Conservation (phyloP, 2,888 invertebrate genomes). For the Oegoconia quadripuncta region DNA sequence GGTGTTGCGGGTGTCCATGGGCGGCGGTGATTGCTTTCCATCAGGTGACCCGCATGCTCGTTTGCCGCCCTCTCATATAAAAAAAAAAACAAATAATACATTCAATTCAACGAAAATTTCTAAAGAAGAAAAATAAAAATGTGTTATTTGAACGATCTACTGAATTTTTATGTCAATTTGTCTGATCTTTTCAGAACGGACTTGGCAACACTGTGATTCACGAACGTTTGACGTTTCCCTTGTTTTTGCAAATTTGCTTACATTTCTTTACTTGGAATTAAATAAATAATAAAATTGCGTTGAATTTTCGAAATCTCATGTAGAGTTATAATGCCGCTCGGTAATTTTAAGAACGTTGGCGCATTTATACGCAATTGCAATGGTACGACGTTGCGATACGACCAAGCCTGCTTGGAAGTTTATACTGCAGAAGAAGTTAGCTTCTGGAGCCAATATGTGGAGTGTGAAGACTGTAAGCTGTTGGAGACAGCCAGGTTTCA, state of each 20-base stretch:
- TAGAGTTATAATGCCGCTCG: neutral
- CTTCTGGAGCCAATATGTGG: conserved; percentile 68
- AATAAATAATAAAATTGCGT: conserved; percentile 10
- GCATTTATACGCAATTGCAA: conserved; percentile 55
- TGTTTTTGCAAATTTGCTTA: conserved; percentile 8
- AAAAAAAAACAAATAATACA: too few relatives aligned
- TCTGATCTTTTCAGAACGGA: too few relatives aligned
- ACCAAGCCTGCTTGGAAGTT: conserved; percentile 70
- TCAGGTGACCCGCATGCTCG: too few relatives aligned
- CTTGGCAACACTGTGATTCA: conserved; percentile 10
- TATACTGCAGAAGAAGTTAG: conserved; percentile 42
- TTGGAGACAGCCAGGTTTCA: conserved; percentile 36
- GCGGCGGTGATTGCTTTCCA: too few relatives aligned
- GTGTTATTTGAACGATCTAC: too few relatives aligned
- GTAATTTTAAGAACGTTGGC: conserved; percentile 60
- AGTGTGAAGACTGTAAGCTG: conserved; percentile 62
- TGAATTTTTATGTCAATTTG: too few relatives aligned
- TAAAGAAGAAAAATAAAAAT: too few relatives aligned
- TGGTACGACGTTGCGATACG: conserved; percentile 47
- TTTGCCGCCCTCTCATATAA: too few relatives aligned
- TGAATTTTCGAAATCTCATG: neutral
- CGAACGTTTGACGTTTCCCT: too few relatives aligned
- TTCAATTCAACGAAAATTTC: too few relatives aligned
- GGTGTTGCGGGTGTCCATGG: too few relatives aligned
- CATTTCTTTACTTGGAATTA: neutral